Evolutionary conservation across 1,140 invertebrate species (phyloP), one percentile per base, ranked within the genome.

Genomic region (Laodelphax striatellus): DNA sequence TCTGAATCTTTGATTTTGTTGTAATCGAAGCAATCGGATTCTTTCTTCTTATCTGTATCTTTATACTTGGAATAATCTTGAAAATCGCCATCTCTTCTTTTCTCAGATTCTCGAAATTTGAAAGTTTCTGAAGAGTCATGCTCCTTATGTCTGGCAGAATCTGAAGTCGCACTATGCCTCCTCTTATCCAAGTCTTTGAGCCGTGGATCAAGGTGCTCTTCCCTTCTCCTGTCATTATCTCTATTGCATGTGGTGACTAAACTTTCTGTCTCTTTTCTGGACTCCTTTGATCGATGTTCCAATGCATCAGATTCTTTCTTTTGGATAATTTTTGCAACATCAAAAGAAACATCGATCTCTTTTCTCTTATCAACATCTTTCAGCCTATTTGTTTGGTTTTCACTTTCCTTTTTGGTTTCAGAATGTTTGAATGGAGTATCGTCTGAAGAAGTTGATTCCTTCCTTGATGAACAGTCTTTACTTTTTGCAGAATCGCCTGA

Each of bases 161-260:
- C 67, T 60, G 63, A 64, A 64, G 53, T 62, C 13, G 64, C 66
- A 62, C 50, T 60, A 22, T 64, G 60, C 43, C 56, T 60, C 43
- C 56, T 61, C 31, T 56, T 44, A 16, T 58, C 54, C 17, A 42
- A 42, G 22, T 60, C 58, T 43, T 55, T 44, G 5, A 22, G 21
- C 11, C 21, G 54, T 17, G 59, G 69, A 56, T 69, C 68, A 0
- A 62, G 24, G 28, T 69, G 69, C 28, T 67, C 67, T 11, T 64
- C 62, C 55, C 17, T 69, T 67, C 6, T 68, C 65, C 13, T 69
- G 59, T 11, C 69, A 69, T 16, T 66, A 63, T 55, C 67, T 69
- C 31, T 71, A 64, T 52, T 57, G 64, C 34, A 69, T 55, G 55
- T 17, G 41, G 66, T 66, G 19, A 57, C 58, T 57, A 38, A 17